Percentiles rank a stretch among this genome's conserved stretches.
These are phyloP conservation scores for Baccha elongata DNA, from an alignment of 2,888 invertebrate species.

Conservation along the genomic window DNA sequence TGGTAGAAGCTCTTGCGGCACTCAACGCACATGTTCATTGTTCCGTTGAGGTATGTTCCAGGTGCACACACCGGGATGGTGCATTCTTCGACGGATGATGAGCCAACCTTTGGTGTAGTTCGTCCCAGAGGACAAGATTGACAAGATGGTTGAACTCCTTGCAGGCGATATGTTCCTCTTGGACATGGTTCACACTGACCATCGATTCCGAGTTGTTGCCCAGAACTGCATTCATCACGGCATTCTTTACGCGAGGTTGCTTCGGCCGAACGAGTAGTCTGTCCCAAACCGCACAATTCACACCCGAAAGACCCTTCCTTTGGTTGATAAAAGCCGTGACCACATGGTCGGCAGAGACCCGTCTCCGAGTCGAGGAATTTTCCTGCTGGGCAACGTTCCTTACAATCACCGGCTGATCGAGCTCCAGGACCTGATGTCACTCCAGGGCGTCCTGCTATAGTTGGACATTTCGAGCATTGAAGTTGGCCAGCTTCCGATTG, in stretches of 20 bases:
- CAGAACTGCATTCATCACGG: constrained; percentile 91
- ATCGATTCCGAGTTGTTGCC: constrained; percentile 92
- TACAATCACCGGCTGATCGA: constrained; percentile 93
- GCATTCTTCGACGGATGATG: constrained; percentile 94
- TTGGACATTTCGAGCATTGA: constrained; percentile 94
- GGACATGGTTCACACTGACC: constrained; percentile 97
- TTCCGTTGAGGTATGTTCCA: constrained; percentile 93
- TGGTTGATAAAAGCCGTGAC: constrained; percentile 96
- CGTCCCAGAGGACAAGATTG: constrained; percentile 93
- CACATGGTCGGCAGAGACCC: constrained; percentile 95
- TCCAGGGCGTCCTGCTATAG: constrained; percentile 93
- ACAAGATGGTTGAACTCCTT: constrained; percentile 94
- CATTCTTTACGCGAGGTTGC: constrained; percentile 94
- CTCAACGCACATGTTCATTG: constrained; percentile 91
- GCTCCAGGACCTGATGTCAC: constrained; percentile 94
- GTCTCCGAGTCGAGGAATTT: constrained; percentile 95
- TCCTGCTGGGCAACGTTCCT: constrained; percentile 96
- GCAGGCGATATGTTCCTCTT: constrained; percentile 92
- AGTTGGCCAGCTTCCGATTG: constrained; percentile 96
- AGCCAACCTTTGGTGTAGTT: constrained; percentile 93
- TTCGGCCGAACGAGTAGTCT: constrained; percentile 95
- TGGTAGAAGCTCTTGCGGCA: constrained; percentile 96
- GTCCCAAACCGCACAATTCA: constrained; percentile 93
- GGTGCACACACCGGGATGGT: constrained; percentile 94
- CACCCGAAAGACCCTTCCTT: constrained; percentile 95